Evolutionary conservation across 2,113 vertebrate genomes (phyloP), one percentile per base, ranked within the genome.

Genomic region (Osmerus eperlanus): DNA sequence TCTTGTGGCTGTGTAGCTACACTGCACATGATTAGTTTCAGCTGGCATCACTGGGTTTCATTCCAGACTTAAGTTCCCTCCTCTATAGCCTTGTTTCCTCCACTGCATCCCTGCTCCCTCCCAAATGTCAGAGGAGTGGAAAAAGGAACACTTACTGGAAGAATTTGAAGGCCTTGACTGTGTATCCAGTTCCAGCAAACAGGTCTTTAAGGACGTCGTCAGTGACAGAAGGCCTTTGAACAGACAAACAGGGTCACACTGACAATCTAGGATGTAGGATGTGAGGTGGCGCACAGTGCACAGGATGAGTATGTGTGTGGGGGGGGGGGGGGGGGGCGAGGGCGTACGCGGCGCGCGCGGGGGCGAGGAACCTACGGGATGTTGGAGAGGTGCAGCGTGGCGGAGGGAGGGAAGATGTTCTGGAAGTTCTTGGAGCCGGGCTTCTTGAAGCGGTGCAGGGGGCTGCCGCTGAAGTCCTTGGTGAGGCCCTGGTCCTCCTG

Each of bases 321-420:
- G 3, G 25, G 25, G 25, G 25, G 2, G 25, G 25, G 25, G 25
- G 25, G n/a, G 28, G 8, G 0, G 16, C 53, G 64, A n/a, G 64
- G 16, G 29, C 3, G 53, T 32, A 32, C 29, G 6, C 8, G 2
- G 64, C 1, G 29, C 56, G 51, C 54, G 25, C 11, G 9, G 16
- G 52, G 51, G 13, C 19, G 3, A 9, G 19, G 60, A 3, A 76
- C 94, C 92, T 85, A 96, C 95, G 94, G 94, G 68, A 96, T 94
- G 80, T 94, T 96, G 77, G 93, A 94, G 61, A 96, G 92, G 85
- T 95, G 94, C 68, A 96, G 86, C 2, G 94, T 96, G 29, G 90
- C 92, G 72, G 94, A 95, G 0, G 95, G 94, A 74, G 95, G 94
- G 69, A 91, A 93, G 66, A 96, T 92, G 80, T 95, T 94, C 68